Evolutionary conservation across 2,797 vertebrate genomes (phyloP).

Genomic region (Tangara arthus): DNA sequence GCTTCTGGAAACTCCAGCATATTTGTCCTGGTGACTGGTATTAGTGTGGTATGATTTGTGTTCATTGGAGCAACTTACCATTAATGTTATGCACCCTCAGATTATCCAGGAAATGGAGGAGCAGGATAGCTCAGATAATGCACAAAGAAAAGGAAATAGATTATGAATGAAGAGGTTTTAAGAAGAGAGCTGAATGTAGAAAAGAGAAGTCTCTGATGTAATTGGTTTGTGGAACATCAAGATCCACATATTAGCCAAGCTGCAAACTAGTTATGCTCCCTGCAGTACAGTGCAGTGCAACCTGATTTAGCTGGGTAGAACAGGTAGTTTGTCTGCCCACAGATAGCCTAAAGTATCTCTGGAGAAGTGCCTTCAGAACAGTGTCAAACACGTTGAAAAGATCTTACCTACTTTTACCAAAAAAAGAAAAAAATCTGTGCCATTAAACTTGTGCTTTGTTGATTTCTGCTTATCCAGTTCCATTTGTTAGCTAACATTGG

Average conservation of each 20-base stretch:
- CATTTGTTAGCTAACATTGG: not conserved
- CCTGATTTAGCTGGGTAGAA: not conserved
- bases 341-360: not conserved
- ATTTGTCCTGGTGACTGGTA: not conserved
- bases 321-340: not conserved
- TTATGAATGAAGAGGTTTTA: not conserved
- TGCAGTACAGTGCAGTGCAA: not conserved
- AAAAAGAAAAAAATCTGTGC: not conserved
- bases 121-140: not conserved
- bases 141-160: not conserved
- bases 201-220: not conserved
- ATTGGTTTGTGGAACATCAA: not conserved
- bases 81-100: not conserved
- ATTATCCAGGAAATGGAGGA: conserved; percentile 15
- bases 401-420: not conserved
- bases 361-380: not conserved
- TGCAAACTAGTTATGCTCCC: not conserved
- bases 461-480: not conserved
- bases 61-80: not conserved
- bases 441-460: not conserved
- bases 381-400: not conserved
- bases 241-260: not conserved
- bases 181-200: not conserved
- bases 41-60: not conserved
- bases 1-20: not conserved